Conservation (phyloP, 2,797 vertebrate genomes). For the Acrossocheilus wenchowensis region DNA sequence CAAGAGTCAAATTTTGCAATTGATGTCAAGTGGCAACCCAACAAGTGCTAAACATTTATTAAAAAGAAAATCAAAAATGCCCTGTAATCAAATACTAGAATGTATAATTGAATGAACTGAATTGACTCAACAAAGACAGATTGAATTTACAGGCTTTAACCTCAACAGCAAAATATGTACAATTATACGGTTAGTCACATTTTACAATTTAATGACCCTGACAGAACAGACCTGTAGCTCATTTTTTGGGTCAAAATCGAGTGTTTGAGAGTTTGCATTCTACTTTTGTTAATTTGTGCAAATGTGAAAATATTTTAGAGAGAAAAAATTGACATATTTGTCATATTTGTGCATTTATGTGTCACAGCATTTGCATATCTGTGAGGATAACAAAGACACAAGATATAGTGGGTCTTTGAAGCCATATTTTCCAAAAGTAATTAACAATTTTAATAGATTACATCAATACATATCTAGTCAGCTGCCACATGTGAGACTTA, state of each 20-base stretch:
- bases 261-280: background rate
- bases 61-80: background rate
- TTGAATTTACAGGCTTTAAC: background rate
- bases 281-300: background rate
- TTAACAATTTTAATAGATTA: slow-evolving; percentile 37
- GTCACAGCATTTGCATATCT: background rate
- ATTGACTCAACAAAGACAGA: background rate
- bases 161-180: background rate
- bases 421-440: slow-evolving; percentile 23
- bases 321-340: background rate
- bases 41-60: background rate
- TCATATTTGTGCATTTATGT: background rate
- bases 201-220: background rate
- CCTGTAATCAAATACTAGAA: background rate
- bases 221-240: background rate
- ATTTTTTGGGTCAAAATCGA: background rate
- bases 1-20: background rate
- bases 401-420: slow-evolving; percentile 3
- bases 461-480: slow-evolving; percentile 37
- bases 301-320: background rate
- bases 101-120: background rate
- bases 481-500: slow-evolving; percentile 20
- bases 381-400: background rate
- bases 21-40: background rate
- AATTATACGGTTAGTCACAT: background rate